Base-by-base conservation (phyloP, 2,113 vertebrate genomes). In the Peromyscus leucopus region DNA sequence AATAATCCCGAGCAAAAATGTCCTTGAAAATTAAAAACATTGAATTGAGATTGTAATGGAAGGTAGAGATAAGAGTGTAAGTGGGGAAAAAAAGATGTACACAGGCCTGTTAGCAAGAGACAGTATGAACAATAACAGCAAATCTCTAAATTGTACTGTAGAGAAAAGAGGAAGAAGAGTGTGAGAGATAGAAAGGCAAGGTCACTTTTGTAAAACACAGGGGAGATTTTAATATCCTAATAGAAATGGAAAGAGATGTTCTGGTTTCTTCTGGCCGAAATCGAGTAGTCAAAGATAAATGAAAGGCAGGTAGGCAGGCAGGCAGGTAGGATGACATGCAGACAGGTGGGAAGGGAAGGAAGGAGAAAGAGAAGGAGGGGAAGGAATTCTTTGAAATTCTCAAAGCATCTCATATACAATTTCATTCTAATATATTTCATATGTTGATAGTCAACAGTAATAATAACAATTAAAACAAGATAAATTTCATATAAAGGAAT, bases 21-120 rank as follows among this genome's bases (percentile, higher is more conserved):
- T 88, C 1, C 33, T 15, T 88, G 33, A 61, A 51, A 82, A 80
- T 12, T 11, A 10, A 69, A 75, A 89, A 69, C 39, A 48, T 5
- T 46, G 16, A 91, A 93, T 28, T 33, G 51, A 93, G 71, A 89
- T 95, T 90, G 90, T 51, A 82, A 72, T 33, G 26, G 42, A 75
- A 42, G 51, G 63, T 82, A 42, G 42, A 89, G 22, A 7, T 7
- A 82, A 89, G 3, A 17, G 0, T 91, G 2, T 42, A 0, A 55
- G 4, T 42, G 19, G 22, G 17, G 17, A 16, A 3, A n/a, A 96
- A 42, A 59, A 24, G 21, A 86, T 67, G 1, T 57, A 26, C 57
- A 85, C 93, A 95, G 7, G 0, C 24, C 57, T 13, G 7, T 8
- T 75, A 57, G 9, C 36, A 85, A 91, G 31, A 67, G 7, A 83